Base-by-base conservation (phyloP, 2,888 invertebrate species). In the Sarcophaga rosellei region DNA sequence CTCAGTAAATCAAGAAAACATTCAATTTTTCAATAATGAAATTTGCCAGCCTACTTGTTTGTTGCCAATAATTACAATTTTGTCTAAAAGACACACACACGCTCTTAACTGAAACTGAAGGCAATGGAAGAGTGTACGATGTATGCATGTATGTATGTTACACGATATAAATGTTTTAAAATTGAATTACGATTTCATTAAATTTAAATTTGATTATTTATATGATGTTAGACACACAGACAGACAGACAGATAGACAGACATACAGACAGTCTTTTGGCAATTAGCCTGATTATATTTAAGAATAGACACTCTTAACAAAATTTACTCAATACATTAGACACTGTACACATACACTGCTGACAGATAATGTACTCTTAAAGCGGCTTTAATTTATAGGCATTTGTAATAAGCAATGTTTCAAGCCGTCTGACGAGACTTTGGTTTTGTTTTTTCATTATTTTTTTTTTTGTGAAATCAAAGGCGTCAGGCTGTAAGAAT, bases 171-270 rank as follows among this genome's bases (percentile, higher is more conserved):
- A 79, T 73, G 47, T 59, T 78, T 78, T 75, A 17, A 82, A 82
- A 85, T 85, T 82, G 66, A 85, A 79, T 85, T 85, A 85, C 62
- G 72, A 68, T 79, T 82, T 82, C 66, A 79, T 85, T 85, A 85
- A 68, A 85, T 73, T 82, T 73, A 62, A 80, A 86, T 82, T 82
- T 76, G 66, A 82, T 82, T 79, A 76, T 65, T 61, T 78, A 44
- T 66, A 44, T 68, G 47, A 47, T 1, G 4, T 15, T 53, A 53
- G 15, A 53, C 11, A 53, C 0, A 8, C 8, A 35, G 35, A 35
- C 8, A 8, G 8, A 35, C 1, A 66, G 17, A 62, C 4, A 44
- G 35, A 35, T 1, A 35, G 35, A 35, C 35, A 8, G 6, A 8
- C 35, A 66, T 17, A 62, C 8, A 44, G 23, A 21, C 62, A 66